Evolutionary conservation across 1,140 invertebrate species (phyloP).

Genomic region (Penaeus japonicus): DNA sequence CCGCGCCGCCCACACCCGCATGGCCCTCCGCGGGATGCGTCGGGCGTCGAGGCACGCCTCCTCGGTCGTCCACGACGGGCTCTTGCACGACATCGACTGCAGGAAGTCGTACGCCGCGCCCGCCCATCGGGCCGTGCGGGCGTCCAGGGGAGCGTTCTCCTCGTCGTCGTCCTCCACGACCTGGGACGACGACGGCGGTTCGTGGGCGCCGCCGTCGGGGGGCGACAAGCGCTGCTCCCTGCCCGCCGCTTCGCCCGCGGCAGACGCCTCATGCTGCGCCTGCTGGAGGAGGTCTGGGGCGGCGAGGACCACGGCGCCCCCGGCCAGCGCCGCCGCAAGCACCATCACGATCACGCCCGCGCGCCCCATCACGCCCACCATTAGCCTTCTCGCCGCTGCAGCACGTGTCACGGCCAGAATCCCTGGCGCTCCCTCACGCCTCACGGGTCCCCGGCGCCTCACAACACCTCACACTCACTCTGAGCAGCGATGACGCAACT

Average conservation of each 20-base stretch:
- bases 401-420: neutral
- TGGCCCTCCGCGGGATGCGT: neutral
- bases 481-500: too few relatives aligned
- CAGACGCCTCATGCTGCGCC: neutral
- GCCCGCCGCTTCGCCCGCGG: too few relatives aligned
- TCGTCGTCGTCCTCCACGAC: neutral
- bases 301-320: neutral
- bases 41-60: conserved; percentile 16
- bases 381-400: neutral
- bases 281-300: neutral
- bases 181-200: neutral
- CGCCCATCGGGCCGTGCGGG: conserved; percentile 14
- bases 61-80: conserved; percentile 33
- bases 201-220: neutral
- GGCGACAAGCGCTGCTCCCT: neutral
- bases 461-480: neutral
- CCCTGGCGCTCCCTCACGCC: neutral
- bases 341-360: neutral
- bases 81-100: conserved; percentile 18
- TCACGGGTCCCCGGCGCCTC: neutral
- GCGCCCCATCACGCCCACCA: conserved; percentile 8
- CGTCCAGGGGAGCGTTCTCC: conserved; percentile 17
- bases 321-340: neutral
- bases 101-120: conserved; percentile 31
- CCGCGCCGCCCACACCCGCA: conserved; percentile 37